Conservation (phyloP, 2,888 invertebrate genomes). For the Leptogaster cylindrica region DNA sequence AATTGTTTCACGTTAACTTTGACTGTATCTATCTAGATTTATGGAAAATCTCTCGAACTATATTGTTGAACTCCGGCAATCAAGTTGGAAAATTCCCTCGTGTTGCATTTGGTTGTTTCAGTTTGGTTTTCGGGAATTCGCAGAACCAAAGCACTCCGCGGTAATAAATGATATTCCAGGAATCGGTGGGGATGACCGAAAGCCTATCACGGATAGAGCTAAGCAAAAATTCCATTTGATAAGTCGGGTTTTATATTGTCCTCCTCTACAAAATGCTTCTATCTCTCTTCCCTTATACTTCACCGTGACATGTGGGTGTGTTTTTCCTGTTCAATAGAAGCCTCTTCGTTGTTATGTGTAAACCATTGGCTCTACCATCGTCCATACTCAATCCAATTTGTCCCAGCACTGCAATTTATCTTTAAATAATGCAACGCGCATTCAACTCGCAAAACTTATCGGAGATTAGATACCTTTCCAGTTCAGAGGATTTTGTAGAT, state of each 20-base stretch:
- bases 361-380: background rate
- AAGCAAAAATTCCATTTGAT: conserved; percentile 34
- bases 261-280: background rate
- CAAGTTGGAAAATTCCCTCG: conserved; percentile 27
- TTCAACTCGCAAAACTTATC: conserved; percentile 30
- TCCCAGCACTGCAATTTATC: conserved; percentile 30
- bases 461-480: conserved; percentile 16
- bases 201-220: background rate
- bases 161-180: conserved; percentile 18
- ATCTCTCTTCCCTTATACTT: background rate
- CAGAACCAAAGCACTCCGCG: conserved; percentile 22
- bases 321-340: no score
- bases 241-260: conserved; percentile 5
- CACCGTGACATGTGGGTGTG: no score
- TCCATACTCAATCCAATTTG: conserved; percentile 20
- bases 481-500: no score
- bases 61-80: conserved; percentile 30
- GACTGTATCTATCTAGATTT: conserved; percentile 33
- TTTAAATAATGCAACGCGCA: conserved; percentile 36
- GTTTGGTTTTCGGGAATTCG: conserved; percentile 19
- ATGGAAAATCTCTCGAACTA: conserved; percentile 28
- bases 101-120: conserved; percentile 31
- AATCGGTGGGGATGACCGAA: background rate
- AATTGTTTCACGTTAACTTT: background rate
- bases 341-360: no score